A percentile compares a stretch with the other conserved stretches of the same genome.
phyloP scores from a whole-genome alignment of 1,140 invertebrate genomes.

The Nephila pilipes region DNA sequence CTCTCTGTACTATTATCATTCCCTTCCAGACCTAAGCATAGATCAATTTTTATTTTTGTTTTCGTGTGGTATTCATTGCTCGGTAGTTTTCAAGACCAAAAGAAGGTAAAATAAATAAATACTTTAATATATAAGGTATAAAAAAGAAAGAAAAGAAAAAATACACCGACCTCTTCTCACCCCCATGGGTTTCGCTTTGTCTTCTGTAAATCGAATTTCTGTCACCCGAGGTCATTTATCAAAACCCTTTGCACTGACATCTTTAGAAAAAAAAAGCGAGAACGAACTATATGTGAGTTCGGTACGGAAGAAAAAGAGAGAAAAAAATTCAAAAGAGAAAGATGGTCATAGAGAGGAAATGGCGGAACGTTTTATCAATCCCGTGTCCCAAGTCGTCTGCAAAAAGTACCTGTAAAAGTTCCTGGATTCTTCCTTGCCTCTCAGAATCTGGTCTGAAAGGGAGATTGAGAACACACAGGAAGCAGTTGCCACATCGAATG shows the following conservation, averaged over 20 bases:
- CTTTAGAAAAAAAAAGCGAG: conserved; percentile 28
- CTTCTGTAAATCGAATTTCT: conserved; percentile 68
- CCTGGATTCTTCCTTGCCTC: not conserved
- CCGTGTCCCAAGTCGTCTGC: not conserved
- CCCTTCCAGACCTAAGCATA: not conserved
- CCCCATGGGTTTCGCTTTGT: conserved; percentile 45
- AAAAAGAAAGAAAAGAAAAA: not conserved
- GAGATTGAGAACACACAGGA: conserved; percentile 13
- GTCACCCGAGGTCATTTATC: conserved; percentile 61
- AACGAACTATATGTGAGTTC: conserved; percentile 1
- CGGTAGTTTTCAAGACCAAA: not conserved
- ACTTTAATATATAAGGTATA: conserved; percentile 30
- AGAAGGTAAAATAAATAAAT: conserved; percentile 25
- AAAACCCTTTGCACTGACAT: conserved; percentile 20
- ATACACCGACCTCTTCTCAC: not conserved
- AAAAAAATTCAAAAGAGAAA: not conserved
- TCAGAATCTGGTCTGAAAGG: not conserved
- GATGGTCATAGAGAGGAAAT: not conserved
- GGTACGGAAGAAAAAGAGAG: not conserved
- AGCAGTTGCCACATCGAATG: not conserved
- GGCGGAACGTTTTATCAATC: not conserved
- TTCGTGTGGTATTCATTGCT: not conserved
- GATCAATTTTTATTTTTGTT: not conserved
- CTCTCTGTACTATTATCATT: not conserved
- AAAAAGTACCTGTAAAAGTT: conserved; percentile 34